Percentiles rank a stretch among this genome's conserved stretches.
Evolutionary conservation across 2,797 vertebrate species (phyloP).

Genomic region (Morelia viridis): DNA sequence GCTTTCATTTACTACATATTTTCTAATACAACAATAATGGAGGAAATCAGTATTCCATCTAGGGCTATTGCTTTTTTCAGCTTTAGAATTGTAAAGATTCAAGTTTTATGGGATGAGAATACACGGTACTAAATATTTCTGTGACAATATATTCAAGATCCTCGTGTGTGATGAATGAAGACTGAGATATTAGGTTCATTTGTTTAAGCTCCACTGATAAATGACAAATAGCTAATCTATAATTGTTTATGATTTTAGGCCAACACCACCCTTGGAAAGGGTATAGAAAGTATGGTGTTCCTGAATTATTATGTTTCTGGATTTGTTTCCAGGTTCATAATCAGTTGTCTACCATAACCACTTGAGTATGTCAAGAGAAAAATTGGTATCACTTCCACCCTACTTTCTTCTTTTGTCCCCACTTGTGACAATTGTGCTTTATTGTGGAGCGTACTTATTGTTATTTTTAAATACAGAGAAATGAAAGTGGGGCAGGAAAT

Average conservation of each 20-base stretch:
- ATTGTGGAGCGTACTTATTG: background rate
- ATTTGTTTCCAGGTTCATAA: background rate
- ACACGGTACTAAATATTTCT: background rate
- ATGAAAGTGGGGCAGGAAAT: background rate
- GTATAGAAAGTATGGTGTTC: background rate
- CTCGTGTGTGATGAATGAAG: background rate
- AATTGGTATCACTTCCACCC: background rate
- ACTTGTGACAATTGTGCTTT: background rate
- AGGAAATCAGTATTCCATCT: background rate
- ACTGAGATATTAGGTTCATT: background rate
- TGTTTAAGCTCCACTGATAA: background rate
- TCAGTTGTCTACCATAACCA: background rate
- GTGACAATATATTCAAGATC: background rate
- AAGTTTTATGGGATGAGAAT: background rate
- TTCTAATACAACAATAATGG: background rate
- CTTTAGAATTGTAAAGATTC: background rate
- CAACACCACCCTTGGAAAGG: background rate
- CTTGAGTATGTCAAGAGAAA: background rate
- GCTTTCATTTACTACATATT: background rate
- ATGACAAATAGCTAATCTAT: background rate
- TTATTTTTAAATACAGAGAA: constrained; percentile 1
- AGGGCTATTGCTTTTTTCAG: no score
- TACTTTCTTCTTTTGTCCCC: no score
- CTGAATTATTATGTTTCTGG: background rate
- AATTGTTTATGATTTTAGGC: background rate